Evolutionary conservation across 1,140 invertebrate species (phyloP).

Genomic region (Thalassaphorura encarpata): DNA sequence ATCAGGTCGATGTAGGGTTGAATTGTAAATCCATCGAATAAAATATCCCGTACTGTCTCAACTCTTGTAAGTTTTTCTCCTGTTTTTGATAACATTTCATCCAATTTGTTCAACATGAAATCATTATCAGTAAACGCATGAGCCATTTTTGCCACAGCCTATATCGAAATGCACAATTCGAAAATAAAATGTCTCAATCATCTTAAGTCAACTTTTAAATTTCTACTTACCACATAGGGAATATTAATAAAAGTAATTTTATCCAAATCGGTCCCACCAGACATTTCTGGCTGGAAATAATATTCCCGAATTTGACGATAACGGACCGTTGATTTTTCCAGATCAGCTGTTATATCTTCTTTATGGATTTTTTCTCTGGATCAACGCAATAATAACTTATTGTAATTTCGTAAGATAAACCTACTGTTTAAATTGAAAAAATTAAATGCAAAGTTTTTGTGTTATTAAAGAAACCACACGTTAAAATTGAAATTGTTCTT

Average conservation of each 20-base stretch:
- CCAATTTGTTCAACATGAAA: not conserved
- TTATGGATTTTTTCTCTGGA: not conserved
- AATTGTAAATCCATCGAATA: conserved; percentile 6
- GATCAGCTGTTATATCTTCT: not conserved
- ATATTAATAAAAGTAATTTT: not conserved
- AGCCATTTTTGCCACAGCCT: not conserved
- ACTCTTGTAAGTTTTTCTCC: conserved; percentile 3
- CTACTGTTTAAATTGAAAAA: too few species aligned
- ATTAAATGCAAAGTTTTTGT: too few species aligned
- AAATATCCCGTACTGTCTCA: not conserved
- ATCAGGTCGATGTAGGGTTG: conserved; percentile 1
- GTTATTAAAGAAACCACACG: too few species aligned
- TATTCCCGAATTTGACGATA: not conserved
- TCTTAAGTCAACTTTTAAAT: too few species aligned
- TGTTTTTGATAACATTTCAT: conserved; percentile 3
- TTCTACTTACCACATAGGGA: not conserved
- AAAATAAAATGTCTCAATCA: too few species aligned
- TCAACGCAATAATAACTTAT: too few species aligned
- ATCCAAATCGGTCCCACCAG: not conserved
- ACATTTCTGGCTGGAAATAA: not conserved
- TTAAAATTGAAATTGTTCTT: too few species aligned
- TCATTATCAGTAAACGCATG: not conserved
- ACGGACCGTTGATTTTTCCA: not conserved
- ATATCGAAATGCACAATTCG: too few species aligned
- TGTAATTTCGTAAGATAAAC: too few species aligned